These are phyloP conservation scores for crab-eating macaque (Macaca fascicularis) DNA, from an alignment of 2,113 vertebrate species.

Conservation along the genomic window T2T-MFA8v1.1 NC_088377.1:139203501-139204000, in stretches of 20 bases:
- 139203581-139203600: background rate
- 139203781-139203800: background rate
- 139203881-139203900: background rate
- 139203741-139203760: background rate
- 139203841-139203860: background rate
- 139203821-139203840: background rate
- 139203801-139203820: background rate
- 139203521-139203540: background rate
- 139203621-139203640: background rate
- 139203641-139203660: background rate
- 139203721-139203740: background rate
- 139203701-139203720: background rate
- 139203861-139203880: background rate
- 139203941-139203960: background rate
- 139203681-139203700: background rate
- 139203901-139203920: background rate
- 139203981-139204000: background rate
- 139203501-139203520: background rate
- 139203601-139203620: background rate
- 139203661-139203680: background rate
- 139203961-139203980: background rate
- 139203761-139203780: background rate
- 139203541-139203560: background rate
- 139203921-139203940: background rate
- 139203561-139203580: fast-evolving